phyloP scores from a whole-genome alignment of 2,797 vertebrate genomes.

The Lophius americanus region DNA sequence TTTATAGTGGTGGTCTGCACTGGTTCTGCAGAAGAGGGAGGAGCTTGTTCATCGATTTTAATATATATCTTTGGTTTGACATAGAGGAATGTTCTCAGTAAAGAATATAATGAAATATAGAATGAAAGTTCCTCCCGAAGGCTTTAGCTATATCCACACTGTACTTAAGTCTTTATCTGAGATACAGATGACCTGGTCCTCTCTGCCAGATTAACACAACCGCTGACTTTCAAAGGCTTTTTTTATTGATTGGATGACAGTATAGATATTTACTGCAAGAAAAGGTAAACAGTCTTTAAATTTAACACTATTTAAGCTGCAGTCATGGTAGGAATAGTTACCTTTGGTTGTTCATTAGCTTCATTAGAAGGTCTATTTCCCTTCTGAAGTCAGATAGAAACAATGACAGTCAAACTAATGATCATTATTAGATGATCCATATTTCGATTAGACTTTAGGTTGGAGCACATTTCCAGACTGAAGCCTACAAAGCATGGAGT shows the following conservation, averaged over 20 bases:
- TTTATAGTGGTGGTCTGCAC: slow-evolving; percentile 84
- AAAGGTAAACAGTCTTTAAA: no score
- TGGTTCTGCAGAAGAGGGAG: slow-evolving; percentile 23
- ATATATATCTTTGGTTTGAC: slow-evolving; percentile 50
- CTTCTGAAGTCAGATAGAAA: slow-evolving; percentile 47
- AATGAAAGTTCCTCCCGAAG: slow-evolving; percentile 28
- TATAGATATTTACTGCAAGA: neutral
- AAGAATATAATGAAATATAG: slow-evolving; percentile 27
- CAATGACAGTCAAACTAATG: slow-evolving; percentile 10
- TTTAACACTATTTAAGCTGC: neutral
- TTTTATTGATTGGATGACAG: slow-evolving; percentile 10
- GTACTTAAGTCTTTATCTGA: slow-evolving; percentile 6
- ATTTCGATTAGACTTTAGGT: slow-evolving; percentile 18
- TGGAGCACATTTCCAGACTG: slow-evolving; percentile 28
- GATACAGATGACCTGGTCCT: slow-evolving; percentile 10
- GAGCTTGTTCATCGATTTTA: slow-evolving; percentile 31
- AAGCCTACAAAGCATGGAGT: slow-evolving; percentile 6
- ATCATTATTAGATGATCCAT: slow-evolving; percentile 21
- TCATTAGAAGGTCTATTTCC: slow-evolving; percentile 53
- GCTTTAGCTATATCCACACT: slow-evolving; percentile 7
- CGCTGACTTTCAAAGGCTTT: neutral
- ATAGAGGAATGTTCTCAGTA: slow-evolving; percentile 39
- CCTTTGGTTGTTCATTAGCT: slow-evolving; percentile 16
- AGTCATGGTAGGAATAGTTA: neutral
- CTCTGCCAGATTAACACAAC: slow-evolving; percentile 9